Conservation (phyloP, 2,888 invertebrate species). For the Philopedon plagiatum region DNA sequence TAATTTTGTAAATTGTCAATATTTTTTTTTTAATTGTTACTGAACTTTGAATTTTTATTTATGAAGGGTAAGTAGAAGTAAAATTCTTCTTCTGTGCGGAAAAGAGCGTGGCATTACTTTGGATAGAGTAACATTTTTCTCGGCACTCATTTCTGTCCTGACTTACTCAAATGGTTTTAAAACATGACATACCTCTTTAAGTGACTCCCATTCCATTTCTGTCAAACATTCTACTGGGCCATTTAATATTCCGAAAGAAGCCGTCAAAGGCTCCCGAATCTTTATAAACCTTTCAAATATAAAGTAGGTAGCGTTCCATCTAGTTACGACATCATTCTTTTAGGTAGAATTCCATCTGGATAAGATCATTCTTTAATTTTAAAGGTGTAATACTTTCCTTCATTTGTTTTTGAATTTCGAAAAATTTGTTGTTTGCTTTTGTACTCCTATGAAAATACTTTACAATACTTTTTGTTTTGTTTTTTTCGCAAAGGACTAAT, state of each 20-base stretch:
- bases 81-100: too few species aligned
- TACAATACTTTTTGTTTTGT: slow-evolving; percentile 28
- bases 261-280: slow-evolving; percentile 46
- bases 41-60: too few species aligned
- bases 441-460: slow-evolving; percentile 37
- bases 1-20: too few species aligned
- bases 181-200: slow-evolving; percentile 44
- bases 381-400: not conserved
- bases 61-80: too few species aligned
- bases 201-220: slow-evolving; percentile 45
- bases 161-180: slow-evolving; percentile 51
- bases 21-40: too few species aligned
- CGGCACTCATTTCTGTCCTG: slow-evolving; percentile 49
- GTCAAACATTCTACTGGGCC: slow-evolving; percentile 45
- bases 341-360: too few species aligned
- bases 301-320: slow-evolving; percentile 53
- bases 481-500: slow-evolving; percentile 7
- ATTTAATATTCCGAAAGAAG: slow-evolving; percentile 48
- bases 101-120: too few species aligned
- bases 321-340: slow-evolving; percentile 41
- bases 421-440: slow-evolving; percentile 31
- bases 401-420: slow-evolving; percentile 18
- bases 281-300: slow-evolving; percentile 50
- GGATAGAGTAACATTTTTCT: slow-evolving; percentile 49
- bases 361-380: not conserved